A percentile compares a stretch with the other conserved stretches of the same genome.
Conservation (phyloP, 2,888 invertebrate genomes). For the Meiosimyza platycephala region DNA sequence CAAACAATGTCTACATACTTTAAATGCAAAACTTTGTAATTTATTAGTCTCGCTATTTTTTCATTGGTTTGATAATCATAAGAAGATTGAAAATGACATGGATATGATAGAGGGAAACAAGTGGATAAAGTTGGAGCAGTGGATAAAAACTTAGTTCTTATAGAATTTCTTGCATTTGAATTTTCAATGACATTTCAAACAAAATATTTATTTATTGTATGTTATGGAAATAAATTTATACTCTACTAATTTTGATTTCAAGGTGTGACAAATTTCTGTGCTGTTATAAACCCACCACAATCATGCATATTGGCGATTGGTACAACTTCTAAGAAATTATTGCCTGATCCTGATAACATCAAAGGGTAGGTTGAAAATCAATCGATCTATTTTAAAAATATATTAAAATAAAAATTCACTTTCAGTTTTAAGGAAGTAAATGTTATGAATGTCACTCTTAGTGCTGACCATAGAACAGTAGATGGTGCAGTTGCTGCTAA, state of each 20-base stretch:
- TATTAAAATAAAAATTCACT: conserved; percentile 7
- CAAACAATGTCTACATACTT: no score
- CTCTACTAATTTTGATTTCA: conserved; percentile 12
- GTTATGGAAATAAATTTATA: not conserved
- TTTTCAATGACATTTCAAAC: no score
- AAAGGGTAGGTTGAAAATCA: conserved; percentile 75
- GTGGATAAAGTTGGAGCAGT: no score
- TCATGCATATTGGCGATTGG: conserved; percentile 94
- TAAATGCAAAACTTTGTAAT: no score
- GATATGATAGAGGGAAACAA: no score
- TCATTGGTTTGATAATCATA: no score
- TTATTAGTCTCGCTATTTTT: no score
- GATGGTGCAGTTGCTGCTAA: conserved; percentile 98
- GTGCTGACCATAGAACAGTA: conserved; percentile 96
- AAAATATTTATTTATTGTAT: no score
- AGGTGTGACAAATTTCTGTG: conserved; percentile 88
- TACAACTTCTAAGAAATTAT: conserved; percentile 78
- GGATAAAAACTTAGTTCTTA: no score
- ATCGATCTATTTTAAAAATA: not conserved
- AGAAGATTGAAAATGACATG: no score
- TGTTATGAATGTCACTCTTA: conserved; percentile 90
- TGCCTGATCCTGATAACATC: conserved; percentile 78
- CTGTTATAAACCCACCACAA: conserved; percentile 97
- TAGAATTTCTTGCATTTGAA: no score
- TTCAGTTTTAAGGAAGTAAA: conserved; percentile 79